Conservation (phyloP, 1,140 invertebrate species). For the Limonius californicus region DNA sequence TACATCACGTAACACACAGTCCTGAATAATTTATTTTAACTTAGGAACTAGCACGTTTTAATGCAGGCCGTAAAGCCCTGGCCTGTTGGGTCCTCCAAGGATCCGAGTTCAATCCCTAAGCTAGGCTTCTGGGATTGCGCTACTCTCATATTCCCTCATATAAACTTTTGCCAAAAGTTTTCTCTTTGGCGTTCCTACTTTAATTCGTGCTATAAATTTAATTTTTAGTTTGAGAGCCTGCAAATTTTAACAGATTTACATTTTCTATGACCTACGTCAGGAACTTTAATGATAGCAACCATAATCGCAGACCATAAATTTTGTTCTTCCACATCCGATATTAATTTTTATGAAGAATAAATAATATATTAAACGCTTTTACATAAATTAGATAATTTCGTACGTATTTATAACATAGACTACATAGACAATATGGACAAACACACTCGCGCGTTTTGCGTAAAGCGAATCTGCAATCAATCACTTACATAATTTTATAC, state of each 20-base stretch:
- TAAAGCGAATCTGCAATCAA: no score
- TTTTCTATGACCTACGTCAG: no score
- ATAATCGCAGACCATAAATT: no score
- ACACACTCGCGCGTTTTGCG: no score
- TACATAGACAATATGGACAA: no score
- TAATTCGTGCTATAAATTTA: neutral
- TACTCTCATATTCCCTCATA: constrained; percentile 9
- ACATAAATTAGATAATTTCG: no score
- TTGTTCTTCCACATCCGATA: no score
- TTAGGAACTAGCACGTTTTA: constrained; percentile 14
- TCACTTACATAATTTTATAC: no score
- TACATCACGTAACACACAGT: constrained; percentile 8
- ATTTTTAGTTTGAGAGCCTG: neutral
- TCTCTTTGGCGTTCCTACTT: constrained; percentile 7
- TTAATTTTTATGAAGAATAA: no score
- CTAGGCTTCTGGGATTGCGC: constrained; percentile 11
- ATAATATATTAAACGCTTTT: no score
- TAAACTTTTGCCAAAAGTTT: constrained; percentile 9
- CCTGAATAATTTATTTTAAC: constrained; percentile 13
- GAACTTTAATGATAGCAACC: no score
- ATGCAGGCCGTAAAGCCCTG: constrained; percentile 9
- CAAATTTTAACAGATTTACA: neutral
- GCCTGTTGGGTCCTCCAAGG: constrained; percentile 5
- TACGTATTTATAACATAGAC: no score
- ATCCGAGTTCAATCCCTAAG: constrained; percentile 7